Conservation (phyloP, 2,113 vertebrate genomes). For the Xiphias gladius region DNA sequence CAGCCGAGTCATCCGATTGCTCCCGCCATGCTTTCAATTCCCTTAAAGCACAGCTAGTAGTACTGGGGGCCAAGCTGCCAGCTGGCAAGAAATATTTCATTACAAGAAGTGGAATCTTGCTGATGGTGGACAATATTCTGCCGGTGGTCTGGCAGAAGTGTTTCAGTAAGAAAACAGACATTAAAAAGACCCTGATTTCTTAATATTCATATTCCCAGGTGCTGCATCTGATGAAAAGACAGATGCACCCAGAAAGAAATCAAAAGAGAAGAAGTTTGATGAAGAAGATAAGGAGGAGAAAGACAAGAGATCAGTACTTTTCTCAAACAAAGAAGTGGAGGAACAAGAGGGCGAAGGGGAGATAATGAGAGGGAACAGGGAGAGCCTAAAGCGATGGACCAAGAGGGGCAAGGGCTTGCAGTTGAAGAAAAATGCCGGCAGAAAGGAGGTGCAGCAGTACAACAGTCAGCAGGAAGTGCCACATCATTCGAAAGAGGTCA, state of each 20-base stretch:
- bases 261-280: conserved; percentile 20
- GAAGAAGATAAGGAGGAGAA: conserved; percentile 58
- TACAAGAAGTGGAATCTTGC: conserved; percentile 69
- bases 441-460: conserved; percentile 63
- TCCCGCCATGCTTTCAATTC: conserved; percentile 43
- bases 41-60: conserved; percentile 52
- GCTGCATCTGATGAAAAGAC: conserved; percentile 41
- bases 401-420: conserved; percentile 80
- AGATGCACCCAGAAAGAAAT: conserved; percentile 12
- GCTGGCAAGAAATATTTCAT: conserved; percentile 74
- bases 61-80: conserved; percentile 54
- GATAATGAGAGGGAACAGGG: conserved; percentile 52
- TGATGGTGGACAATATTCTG: conserved; percentile 60
- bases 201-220: conserved; percentile 46
- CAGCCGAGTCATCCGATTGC: conserved; percentile 45
- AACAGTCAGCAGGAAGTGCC: conserved; percentile 57
- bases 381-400: conserved; percentile 84
- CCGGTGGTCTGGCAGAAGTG: not conserved
- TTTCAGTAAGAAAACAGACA: not conserved
- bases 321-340: conserved; percentile 25
- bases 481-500: conserved; percentile 86
- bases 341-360: conserved; percentile 49
- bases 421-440: conserved; percentile 63
- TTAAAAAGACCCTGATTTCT: not conserved
- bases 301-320: conserved; percentile 43